Evolutionary conservation across 2,113 vertebrate species (phyloP).

Genomic region (Hippolais icterina): DNA sequence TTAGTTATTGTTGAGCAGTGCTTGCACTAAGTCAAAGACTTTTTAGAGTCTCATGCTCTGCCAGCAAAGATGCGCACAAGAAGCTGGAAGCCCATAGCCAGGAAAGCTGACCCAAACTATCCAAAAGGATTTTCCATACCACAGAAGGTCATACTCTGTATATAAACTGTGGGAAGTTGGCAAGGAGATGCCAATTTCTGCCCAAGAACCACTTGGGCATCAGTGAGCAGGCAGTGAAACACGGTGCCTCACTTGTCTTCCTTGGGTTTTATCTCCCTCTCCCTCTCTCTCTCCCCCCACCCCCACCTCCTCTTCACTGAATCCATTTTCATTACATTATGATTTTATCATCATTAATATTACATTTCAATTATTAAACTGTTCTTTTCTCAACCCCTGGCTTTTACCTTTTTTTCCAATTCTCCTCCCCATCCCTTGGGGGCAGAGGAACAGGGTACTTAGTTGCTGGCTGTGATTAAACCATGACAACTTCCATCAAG

Average conservation of each 20-base stretch:
- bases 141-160: background rate
- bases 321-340: background rate
- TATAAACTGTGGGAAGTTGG: background rate
- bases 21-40: background rate
- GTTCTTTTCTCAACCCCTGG: background rate
- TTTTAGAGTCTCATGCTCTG: background rate
- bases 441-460: background rate
- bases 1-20: background rate
- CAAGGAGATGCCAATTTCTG: background rate
- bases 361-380: background rate
- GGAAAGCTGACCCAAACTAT: background rate
- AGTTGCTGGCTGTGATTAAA: background rate
- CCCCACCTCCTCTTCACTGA: background rate
- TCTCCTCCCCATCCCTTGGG: background rate
- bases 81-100: background rate
- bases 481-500: background rate
- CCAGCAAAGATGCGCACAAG: background rate
- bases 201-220: background rate
- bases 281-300: fast-evolving
- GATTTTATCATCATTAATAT: background rate
- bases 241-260: background rate
- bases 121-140: background rate
- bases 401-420: background rate
- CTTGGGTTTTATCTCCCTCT: background rate
- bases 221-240: background rate